A percentile compares a stretch with the other conserved stretches of the same genome.
These are phyloP conservation scores for Phoebastria nigripes DNA, from an alignment of 2,797 vertebrate genomes.

Conservation along the genomic window DNA sequence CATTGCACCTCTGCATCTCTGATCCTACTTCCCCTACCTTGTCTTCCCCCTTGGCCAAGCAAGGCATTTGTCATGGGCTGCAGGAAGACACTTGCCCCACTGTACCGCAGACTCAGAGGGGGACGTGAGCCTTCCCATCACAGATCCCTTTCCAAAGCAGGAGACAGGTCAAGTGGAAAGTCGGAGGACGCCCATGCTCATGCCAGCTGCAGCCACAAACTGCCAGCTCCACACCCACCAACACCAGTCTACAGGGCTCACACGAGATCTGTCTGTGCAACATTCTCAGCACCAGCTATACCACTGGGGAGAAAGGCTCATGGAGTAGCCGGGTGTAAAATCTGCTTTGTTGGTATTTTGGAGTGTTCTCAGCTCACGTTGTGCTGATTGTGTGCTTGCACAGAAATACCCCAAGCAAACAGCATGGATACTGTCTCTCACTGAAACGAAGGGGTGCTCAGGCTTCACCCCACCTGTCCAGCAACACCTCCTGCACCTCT, in stretches of 20 bases:
- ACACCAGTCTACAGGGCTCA: not conserved
- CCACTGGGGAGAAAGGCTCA: not conserved
- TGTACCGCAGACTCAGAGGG: not conserved
- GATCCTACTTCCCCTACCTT: not conserved
- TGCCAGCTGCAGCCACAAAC: not conserved
- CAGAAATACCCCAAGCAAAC: not conserved
- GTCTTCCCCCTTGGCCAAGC: not conserved
- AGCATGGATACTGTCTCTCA: not conserved
- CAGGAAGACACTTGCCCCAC: not conserved
- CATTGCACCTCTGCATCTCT: not conserved
- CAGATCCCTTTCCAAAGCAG: not conserved
- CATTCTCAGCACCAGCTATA: not conserved
- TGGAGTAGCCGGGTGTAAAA: not conserved
- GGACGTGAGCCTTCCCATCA: not conserved
- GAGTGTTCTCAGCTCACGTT: not conserved
- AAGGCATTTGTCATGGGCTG: not conserved
- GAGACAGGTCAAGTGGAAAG: not conserved
- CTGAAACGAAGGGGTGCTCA: not conserved
- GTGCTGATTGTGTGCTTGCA: not conserved
- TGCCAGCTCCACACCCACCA: not conserved
- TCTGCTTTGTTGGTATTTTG: not conserved
- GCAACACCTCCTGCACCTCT: not conserved
- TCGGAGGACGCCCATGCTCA: rapidly evolving
- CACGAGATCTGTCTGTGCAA: not conserved
- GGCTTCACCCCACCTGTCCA: not conserved